Percentiles rank a stretch among this genome's conserved stretches.
Evolutionary conservation across 2,113 vertebrate species (phyloP).

Genomic region (Agapornis roseicollis): DNA sequence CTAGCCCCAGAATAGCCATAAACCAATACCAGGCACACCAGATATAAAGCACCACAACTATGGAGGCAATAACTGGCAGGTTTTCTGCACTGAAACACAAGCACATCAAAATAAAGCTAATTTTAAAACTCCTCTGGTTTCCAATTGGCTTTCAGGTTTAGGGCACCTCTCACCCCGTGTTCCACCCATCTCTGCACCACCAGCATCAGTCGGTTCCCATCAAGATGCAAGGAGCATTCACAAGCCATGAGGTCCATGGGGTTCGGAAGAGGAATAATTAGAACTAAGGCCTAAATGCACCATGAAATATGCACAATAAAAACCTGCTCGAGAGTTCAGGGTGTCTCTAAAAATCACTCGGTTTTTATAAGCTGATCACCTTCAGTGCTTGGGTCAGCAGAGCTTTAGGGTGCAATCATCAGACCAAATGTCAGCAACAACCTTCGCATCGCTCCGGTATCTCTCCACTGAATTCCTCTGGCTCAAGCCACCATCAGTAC

Average conservation of each 20-base stretch:
- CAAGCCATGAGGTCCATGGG: background rate
- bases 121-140: background rate
- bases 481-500: background rate
- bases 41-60: background rate
- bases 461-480: background rate
- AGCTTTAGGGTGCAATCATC: background rate
- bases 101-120: background rate
- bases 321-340: background rate
- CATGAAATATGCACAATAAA: background rate
- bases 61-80: background rate
- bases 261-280: background rate
- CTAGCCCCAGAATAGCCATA: background rate
- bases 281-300: background rate
- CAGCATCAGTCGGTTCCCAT: background rate
- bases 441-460: background rate
- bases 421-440: background rate
- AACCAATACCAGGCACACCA: background rate
- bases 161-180: background rate
- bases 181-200: background rate
- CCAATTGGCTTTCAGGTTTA: background rate
- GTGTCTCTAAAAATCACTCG: background rate
- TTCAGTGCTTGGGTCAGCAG: background rate
- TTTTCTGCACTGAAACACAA: background rate
- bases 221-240: background rate
- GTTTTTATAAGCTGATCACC: background rate